Conservation (phyloP, 2,888 invertebrate genomes). For the Lathronympha strigana region DNA sequence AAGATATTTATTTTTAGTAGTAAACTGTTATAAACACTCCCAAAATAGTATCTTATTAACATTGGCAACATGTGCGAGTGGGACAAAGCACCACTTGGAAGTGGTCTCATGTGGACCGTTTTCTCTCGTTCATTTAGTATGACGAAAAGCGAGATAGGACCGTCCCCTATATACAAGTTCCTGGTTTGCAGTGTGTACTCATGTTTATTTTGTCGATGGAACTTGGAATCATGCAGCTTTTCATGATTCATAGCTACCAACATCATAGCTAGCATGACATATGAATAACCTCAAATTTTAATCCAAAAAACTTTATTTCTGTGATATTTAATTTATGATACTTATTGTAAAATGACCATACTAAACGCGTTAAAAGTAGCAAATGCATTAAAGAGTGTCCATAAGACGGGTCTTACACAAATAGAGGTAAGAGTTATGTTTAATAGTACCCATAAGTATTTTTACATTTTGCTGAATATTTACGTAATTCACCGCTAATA, state of each 20-base stretch:
- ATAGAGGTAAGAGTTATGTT: conserved; percentile 58
- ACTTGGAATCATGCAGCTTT: background rate
- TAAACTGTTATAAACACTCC: too few relatives aligned
- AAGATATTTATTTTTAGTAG: too few relatives aligned
- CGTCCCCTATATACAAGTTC: too few relatives aligned
- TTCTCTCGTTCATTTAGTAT: too few relatives aligned
- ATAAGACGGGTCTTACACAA: conserved; percentile 59
- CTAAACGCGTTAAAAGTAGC: conserved; percentile 62
- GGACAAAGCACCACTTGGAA: too few relatives aligned
- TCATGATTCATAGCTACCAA: conserved; percentile 35
- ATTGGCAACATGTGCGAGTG: too few relatives aligned
- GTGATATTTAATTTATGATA: conserved; percentile 54
- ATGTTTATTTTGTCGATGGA: conserved; percentile 35
- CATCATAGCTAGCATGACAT: conserved; percentile 26
- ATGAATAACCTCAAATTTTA: conserved; percentile 55
- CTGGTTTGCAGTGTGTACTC: conserved; percentile 3
- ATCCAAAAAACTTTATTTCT: conserved; percentile 48
- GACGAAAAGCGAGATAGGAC: too few relatives aligned
- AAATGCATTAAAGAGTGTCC: conserved; percentile 57
- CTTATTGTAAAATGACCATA: conserved; percentile 66
- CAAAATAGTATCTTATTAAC: too few relatives aligned
- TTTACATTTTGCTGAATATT: conserved; percentile 44
- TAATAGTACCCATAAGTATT: conserved; percentile 22
- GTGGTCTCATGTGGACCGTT: too few relatives aligned
- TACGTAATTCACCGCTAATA: conserved; percentile 55